Evolutionary conservation across 2,113 vertebrate species (phyloP), one percentile per base, ranked within the genome.

Genomic region (Eupsittula cactorum): DNA sequence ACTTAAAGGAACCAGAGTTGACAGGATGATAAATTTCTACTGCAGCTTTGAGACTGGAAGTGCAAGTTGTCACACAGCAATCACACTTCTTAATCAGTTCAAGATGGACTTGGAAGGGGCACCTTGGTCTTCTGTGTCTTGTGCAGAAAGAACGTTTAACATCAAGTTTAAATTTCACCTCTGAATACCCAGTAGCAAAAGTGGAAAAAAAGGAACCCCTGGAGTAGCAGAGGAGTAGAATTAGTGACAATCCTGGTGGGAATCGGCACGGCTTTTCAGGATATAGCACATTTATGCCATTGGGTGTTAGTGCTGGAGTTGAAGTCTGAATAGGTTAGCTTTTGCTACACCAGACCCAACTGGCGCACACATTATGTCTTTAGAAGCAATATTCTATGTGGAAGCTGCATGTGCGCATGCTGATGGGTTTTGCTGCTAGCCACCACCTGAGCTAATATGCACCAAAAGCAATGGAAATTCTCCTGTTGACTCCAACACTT

Each of bases 21-120:
- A 93, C 92, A 92, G 79, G 82, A 75, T 96, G 90, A 95, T 96
- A 75, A 70, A 90, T 81, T 95, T 97, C 89, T 90, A 31, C 41
- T 73, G 50, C n/a, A 78, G 83, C 83, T 90, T 92, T 91, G 65
- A 92, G 75, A 91, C 10, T 73, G 82, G 95, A 97, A 90, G 63
- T 77, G n/a, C 27, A 90, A 90, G 68, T 19, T 94, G 90, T 63
- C 82, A 90, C 63, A 47, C 31, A 52, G 57, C 23, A 47, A 80
- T 87, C 68, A 16, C 46, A 52, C 84, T 73, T 33, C 31, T 79
- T 94, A 97, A 96, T 96, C 39, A 49, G 15, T 88, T 96, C 88
- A 97, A 94, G 83, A 92, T 41, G 86, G 49, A 52, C 47, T 93
- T 95, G 74, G 85, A 88, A 86, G 86, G 52, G 27, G 29, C 29